Conservation (phyloP, 2,888 invertebrate genomes). For the Gibbula magus region DNA sequence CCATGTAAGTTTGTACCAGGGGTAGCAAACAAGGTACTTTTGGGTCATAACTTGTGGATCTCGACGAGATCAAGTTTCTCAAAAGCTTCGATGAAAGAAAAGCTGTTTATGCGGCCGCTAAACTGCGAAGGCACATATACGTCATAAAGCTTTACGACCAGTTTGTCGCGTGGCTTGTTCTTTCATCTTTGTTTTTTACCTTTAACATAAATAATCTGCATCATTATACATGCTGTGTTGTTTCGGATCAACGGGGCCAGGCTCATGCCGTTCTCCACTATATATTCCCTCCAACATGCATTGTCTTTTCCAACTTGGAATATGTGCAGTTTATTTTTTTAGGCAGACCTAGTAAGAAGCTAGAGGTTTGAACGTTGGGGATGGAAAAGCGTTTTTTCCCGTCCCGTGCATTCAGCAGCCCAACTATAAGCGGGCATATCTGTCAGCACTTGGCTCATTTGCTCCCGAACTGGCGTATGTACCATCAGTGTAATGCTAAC, state of each 20-base stretch:
- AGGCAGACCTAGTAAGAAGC: background rate
- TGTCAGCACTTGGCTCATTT: background rate
- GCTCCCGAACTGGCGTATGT: background rate
- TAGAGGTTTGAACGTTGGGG: background rate
- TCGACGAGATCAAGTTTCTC: background rate
- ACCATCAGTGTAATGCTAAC: background rate
- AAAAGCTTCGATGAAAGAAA: background rate
- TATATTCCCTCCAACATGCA: background rate
- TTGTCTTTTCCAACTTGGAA: background rate
- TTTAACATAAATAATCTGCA: background rate
- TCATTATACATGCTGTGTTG: background rate
- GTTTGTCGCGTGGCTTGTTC: constrained; percentile 1
- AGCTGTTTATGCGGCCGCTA: constrained; percentile 8
- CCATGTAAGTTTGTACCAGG: background rate
- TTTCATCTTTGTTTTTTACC: background rate
- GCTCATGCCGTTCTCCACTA: background rate
- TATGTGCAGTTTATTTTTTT: background rate
- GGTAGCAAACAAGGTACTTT: background rate
- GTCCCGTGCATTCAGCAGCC: background rate
- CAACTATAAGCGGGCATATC: background rate
- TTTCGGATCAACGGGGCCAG: background rate
- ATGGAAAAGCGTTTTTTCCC: background rate
- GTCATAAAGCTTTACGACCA: background rate
- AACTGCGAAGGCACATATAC: background rate
- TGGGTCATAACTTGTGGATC: constrained; percentile 3